A percentile compares a stretch with the other conserved stretches of the same genome.
These are phyloP conservation scores for Drosophila sp. DNA, from an alignment of 1,140 invertebrate species.

Conservation along the genomic window DNA sequence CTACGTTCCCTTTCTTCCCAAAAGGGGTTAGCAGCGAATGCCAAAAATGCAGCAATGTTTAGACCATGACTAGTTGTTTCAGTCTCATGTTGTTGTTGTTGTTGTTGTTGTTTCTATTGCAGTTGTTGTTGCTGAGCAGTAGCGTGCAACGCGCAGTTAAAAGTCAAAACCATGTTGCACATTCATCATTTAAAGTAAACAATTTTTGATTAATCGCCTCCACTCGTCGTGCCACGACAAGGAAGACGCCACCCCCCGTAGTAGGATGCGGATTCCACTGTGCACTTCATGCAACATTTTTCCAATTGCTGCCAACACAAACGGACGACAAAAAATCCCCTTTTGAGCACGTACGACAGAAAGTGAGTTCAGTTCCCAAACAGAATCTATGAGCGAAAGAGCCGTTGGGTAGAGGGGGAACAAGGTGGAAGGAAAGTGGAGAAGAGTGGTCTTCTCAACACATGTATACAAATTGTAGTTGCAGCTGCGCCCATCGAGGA, in stretches of 20 bases:
- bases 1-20: neutral
- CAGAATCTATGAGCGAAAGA: constrained; percentile 30
- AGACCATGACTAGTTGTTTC: constrained; percentile 51
- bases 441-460: constrained; percentile 34
- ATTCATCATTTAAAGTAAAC: constrained; percentile 82
- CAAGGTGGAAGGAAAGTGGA: too few relatives aligned
- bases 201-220: constrained; percentile 80
- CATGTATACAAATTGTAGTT: constrained; percentile 77
- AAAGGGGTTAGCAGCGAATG: constrained; percentile 15
- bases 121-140: constrained; percentile 13
- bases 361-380: constrained; percentile 56
- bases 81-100: neutral
- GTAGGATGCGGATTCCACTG: neutral
- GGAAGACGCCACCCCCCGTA: constrained; percentile 16
- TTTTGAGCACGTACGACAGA: constrained; percentile 61
- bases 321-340: constrained; percentile 39
- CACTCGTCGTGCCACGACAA: constrained; percentile 37
- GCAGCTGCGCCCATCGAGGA: constrained; percentile 53
- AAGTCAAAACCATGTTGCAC: constrained; percentile 80
- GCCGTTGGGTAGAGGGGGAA: too few relatives aligned
- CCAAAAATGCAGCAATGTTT: constrained; percentile 63
- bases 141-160: constrained; percentile 57
- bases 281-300: constrained; percentile 74
- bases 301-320: constrained; percentile 66
- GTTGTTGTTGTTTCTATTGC: neutral